Conservation (phyloP, 2,888 invertebrate species). For the Tipula helvola region DNA sequence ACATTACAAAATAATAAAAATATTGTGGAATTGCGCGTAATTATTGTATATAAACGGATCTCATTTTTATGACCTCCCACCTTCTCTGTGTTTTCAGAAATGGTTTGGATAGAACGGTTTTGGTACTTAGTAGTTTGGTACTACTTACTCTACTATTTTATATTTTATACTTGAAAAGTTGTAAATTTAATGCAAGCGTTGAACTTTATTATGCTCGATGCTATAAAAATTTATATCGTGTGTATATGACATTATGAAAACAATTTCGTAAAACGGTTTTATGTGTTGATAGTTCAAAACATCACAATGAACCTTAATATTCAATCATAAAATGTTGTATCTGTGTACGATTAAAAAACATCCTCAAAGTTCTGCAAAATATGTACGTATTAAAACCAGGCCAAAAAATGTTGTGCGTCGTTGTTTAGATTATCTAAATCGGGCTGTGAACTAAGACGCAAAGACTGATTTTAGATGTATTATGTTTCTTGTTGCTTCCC, state of each 20-base stretch:
- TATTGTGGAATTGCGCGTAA: background rate
- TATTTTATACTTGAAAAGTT: background rate
- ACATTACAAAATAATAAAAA: background rate
- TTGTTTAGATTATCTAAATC: no score
- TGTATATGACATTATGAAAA: background rate
- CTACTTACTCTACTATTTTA: background rate
- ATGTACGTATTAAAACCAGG: no score
- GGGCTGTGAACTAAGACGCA: no score
- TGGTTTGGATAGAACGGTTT: background rate
- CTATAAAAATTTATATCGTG: background rate
- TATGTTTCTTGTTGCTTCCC: no score
- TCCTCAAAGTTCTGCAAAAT: no score
- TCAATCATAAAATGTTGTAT: background rate
- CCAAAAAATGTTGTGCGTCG: no score
- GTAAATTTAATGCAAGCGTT: background rate
- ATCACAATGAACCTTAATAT: background rate
- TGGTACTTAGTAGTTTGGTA: background rate
- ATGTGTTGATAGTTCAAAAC: background rate
- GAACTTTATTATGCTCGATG: background rate
- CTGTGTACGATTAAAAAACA: no score
- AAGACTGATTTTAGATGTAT: no score
- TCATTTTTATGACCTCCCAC: background rate
- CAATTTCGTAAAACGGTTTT: background rate
- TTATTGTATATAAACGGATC: background rate
- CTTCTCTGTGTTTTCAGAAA: background rate